Base-by-base conservation (phyloP, 1,140 invertebrate genomes). In the Aphaenogaster rudis region DNA sequence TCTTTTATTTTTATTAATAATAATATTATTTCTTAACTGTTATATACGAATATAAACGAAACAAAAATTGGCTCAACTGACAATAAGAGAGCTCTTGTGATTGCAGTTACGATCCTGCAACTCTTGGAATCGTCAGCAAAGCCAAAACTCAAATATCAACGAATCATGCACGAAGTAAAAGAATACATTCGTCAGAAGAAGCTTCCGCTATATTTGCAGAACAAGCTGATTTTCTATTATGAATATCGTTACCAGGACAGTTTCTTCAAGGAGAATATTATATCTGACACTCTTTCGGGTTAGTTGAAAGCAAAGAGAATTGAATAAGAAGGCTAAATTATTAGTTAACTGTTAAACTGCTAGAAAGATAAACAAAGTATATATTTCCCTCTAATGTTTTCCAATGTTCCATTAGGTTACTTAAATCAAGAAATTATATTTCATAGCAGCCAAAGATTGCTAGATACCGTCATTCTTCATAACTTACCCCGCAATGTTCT, bases 241-340 rank as follows among this genome's bases (percentile, higher is more conserved):
- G 85, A 94, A 17, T 92, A 94, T 85, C 90, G 92, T 67, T 94
- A 92, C 42, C 92, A 92, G 63, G 93, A 92, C 2, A 91, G 76
- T 78, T 93, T 91, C 28, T 94, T 95, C 42, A 93, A 94, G 48
- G 94, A 95, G 42, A 91, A 91, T 36, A 76, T 89, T 21, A 94
- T 94, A 76, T 89, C 79, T 0, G 61, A 79, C 3, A 92, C 91
- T 9, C 61, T 94, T 21, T 93, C 94, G 0, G 90, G 93, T 94
- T 39, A 90, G 80, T 87, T 76, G 3, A 82, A 48, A 21, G 7
- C 11, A 74, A 71, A 28, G 0, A 48, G 5, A n/a, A 57, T 15
- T 59, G 7, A 39, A 33, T 33, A 79, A 21, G 0, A 39, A 59
- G 3, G 3, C 0, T 36, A 17, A 28, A 45, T 11, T 54, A 21